phyloP scores from a whole-genome alignment of 2,113 vertebrate species.

The Brachypodius melanocephalos region DNA sequence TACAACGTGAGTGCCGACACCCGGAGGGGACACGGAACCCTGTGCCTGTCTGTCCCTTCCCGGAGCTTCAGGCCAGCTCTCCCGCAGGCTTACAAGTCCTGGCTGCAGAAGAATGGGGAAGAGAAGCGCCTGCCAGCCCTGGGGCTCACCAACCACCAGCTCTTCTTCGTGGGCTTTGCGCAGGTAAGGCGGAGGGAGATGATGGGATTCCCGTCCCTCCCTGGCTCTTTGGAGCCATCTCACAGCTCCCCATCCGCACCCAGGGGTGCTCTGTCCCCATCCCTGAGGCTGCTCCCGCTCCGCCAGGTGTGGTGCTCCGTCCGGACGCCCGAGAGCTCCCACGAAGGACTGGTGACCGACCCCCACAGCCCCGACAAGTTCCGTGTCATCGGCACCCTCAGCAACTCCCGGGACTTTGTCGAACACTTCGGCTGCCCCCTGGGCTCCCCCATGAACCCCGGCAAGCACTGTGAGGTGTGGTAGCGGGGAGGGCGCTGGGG shows the following conservation, averaged over 20 bases:
- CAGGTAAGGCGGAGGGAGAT: conserved; percentile 75
- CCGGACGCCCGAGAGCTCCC: conserved; percentile 93
- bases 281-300: neutral
- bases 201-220: neutral
- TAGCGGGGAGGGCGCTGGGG: conserved; percentile 62
- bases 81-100: conserved; percentile 86
- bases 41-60: neutral
- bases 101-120: conserved; percentile 84
- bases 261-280: neutral
- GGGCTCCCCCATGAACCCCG: conserved; percentile 92
- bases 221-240: rapidly evolving
- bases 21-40: rapidly evolving
- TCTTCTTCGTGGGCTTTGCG: conserved; percentile 97
- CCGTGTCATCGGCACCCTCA: conserved; percentile 92
- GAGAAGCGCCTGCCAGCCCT: conserved; percentile 90
- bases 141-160: conserved; percentile 92
- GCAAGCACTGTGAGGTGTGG: conserved; percentile 94
- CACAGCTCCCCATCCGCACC: rapidly evolving
- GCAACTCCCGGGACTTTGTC: conserved; percentile 94
- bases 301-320: conserved; percentile 95
- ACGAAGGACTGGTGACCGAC: conserved; percentile 94
- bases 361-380: conserved; percentile 94
- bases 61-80: neutral
- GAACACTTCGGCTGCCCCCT: conserved; percentile 86
- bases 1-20: conserved; percentile 80